phyloP scores from a whole-genome alignment of 2,113 vertebrate genomes.

The Rostratula benghalensis region DNA sequence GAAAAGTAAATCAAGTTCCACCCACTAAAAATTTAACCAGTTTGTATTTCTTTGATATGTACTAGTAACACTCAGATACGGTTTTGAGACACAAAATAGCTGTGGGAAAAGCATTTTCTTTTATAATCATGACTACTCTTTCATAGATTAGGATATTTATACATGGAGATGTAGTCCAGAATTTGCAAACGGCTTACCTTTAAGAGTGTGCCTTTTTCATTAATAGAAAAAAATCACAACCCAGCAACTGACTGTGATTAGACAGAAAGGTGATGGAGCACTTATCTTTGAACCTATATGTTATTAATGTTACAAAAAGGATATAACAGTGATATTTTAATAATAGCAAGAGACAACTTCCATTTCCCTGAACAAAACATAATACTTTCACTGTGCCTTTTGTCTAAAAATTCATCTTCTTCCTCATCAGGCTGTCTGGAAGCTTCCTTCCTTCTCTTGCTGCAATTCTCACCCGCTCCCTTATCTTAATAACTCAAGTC shows the following conservation, averaged over 20 bases:
- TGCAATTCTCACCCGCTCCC: background rate
- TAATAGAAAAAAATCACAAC: background rate
- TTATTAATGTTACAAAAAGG: background rate
- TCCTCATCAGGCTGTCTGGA: background rate
- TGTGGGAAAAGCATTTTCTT: background rate
- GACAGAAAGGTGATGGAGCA: background rate
- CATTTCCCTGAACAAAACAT: background rate
- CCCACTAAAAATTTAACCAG: background rate
- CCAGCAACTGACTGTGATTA: background rate
- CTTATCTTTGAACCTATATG: background rate
- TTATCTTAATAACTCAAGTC: background rate
- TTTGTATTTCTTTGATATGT: background rate
- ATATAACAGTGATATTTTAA: background rate
- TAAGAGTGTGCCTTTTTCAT: background rate
- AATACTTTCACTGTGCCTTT: background rate
- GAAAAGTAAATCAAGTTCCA: background rate
- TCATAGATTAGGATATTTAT: background rate
- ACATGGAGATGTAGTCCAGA: background rate
- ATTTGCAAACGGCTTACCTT: background rate
- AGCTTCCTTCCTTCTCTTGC: background rate
- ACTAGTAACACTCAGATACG: background rate
- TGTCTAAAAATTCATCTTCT: background rate
- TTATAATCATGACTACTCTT: background rate
- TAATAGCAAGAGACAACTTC: background rate
- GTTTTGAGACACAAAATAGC: background rate